Evolutionary conservation across 2,113 vertebrate genomes (phyloP), one percentile per base, ranked within the genome.

Genomic region (Prietella phreatophila): DNA sequence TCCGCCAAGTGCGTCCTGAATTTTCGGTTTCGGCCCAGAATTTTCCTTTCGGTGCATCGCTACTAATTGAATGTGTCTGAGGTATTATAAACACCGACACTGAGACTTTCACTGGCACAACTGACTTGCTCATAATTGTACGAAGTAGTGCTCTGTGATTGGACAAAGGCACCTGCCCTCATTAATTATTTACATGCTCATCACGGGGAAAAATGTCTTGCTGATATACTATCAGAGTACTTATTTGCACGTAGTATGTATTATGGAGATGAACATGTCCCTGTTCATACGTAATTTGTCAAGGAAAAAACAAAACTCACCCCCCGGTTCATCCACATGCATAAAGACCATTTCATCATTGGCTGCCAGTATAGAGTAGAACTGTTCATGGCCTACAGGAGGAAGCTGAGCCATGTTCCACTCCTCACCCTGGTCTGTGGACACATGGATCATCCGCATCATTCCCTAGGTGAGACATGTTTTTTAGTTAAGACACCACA

Each of bases 371-470:
- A 99, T 98, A 60, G 98, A 99, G 89, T 99, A 99, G 87, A 99
- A 99, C 83, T 99, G 97, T 71, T 98, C 97, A n/a, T 97, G 96
- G 0, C 96, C 96, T 3, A 99, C 97, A 4, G 97, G 94, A 7
- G 98, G 97, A 42, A 99, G 96, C 93, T 99, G 98, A 47, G 97
- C 98, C 94, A 98, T 96, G 91, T 96, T 97, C 97, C 97, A 99
- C 0, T 92, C 94, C 13, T 97, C 96, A 0, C 98, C 98, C 60
- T 96, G 92, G 90, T 99, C 96, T 42, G 95, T 92, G 0, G 97
- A 99, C 56, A 99, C 97, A 0, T 98, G 95, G 86, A 99, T 97
- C 80, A 94, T 95, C 89, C 98, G 95, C 69, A 95, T 91, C 63
- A 91, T 95, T 2, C 95, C 95, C 97, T 99, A 91, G 63, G 91